These are phyloP conservation scores for Chionoecetes opilio DNA, from an alignment of 1,140 invertebrate species.

Conservation along the genomic window DNA sequence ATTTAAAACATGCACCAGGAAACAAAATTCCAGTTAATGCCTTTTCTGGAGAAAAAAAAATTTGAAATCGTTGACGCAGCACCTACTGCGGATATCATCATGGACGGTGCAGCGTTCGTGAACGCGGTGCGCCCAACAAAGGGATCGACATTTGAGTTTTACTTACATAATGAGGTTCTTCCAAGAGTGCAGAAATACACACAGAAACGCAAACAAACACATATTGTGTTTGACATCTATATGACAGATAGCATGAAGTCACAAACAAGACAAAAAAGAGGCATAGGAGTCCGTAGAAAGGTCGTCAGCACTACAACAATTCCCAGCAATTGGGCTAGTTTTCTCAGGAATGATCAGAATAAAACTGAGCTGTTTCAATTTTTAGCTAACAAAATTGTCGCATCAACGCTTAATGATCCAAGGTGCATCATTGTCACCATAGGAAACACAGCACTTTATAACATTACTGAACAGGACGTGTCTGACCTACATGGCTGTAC, in stretches of 20 bases:
- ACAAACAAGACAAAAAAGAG: not conserved
- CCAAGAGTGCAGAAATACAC: not conserved
- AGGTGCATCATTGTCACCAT: conserved; percentile 18
- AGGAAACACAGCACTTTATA: not conserved
- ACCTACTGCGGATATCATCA: conserved; percentile 22
- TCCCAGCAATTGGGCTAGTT: not conserved
- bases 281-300: not conserved
- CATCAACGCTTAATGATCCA: too few relatives aligned
- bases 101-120: too few relatives aligned
- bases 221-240: conserved; percentile 50
- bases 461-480: too few relatives aligned
- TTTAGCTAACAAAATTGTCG: conserved; percentile 1
- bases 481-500: not conserved
- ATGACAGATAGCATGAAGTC: conserved; percentile 3
- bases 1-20: not conserved
- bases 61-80: not conserved
- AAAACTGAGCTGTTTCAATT: conserved; percentile 42
- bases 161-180: too few relatives aligned
- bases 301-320: conserved; percentile 13
- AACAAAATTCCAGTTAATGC: not conserved
- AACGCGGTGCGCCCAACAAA: too few relatives aligned
- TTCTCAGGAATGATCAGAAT: not conserved
- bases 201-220: not conserved
- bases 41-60: not conserved
- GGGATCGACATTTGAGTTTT: too few relatives aligned